Base-by-base conservation (phyloP, 2,888 invertebrate genomes). In the Drosophila lacicola region DNA sequence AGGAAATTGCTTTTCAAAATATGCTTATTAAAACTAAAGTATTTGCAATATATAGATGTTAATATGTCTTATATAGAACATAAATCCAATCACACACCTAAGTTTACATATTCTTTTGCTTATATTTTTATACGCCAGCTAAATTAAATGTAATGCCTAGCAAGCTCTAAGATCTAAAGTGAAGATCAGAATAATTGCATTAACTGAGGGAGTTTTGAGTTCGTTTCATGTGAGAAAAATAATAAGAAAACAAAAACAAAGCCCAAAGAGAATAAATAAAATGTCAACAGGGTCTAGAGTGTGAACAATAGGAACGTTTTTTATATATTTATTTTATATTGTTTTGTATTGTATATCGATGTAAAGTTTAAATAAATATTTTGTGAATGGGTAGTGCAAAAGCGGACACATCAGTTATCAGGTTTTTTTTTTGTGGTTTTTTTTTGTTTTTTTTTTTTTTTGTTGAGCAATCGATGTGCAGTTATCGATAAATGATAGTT, bases 171-270 rank as follows among this genome's bases (percentile, higher is more conserved):
- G 55, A 68, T 57, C 69, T 51, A 33, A 25, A 47, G 29, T 41
- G 44, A 53, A 56, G 46, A 67, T 54, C n/a, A 78, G 70, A 70
- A 57, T 82, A 86, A 80, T 88, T 88, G 88, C 67, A 65, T 82
- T 79, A 47, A 57, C 67, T 39, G 67, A 76, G 88, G 88, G 80
- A 88, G 82, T 71, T 85, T 65, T 42, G 60, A 70, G 49, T 63
- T 70, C 33, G 34, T 29, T 57, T 60, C n/a, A 46, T 44, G 33
- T 34, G 67, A 37, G 19, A 41, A 17, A 51, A 66, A 19, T 14
- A 14, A 44, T 11, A 36, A 45, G 39, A 13, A 21, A 36, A 37
- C 6, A 4, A 60, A 37, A 11, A 45, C 37, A 36, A 44, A 53
- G 13, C 13, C 29, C 29, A 29, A 8, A 29, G 8, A 8, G 25